Evolutionary conservation across 2,113 vertebrate species (phyloP).

Genomic region (Gasterosteus aculeatus): DNA sequence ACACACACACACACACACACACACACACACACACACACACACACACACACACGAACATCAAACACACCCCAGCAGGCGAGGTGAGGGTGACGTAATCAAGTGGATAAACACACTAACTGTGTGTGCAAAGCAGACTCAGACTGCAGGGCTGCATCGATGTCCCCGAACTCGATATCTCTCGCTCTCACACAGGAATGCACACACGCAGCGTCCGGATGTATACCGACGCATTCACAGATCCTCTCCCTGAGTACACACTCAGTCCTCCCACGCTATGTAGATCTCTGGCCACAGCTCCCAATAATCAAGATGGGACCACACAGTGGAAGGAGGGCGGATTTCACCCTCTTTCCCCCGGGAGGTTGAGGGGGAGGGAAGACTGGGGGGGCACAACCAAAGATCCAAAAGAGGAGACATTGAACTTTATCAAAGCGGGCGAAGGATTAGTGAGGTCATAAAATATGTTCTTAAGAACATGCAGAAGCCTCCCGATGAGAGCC

Average conservation of each 20-base stretch:
- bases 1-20: background rate
- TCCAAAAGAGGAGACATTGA: conserved; percentile 45
- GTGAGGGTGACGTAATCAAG: background rate
- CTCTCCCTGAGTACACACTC: conserved; percentile 4
- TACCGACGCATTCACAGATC: background rate
- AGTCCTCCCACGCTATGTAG: conserved; percentile 48
- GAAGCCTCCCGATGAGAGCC: background rate
- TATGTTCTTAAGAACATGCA: conserved; percentile 36
- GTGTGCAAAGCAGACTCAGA: conserved; percentile 16
- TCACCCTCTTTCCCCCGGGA: conserved; percentile 30
- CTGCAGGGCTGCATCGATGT: conserved; percentile 8
- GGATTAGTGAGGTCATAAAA: conserved; percentile 52
- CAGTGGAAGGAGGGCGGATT: conserved; percentile 40
- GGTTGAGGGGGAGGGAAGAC: too few species aligned
- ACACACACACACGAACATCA: conserved; percentile 6
- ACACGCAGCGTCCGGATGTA: conserved; percentile 3
- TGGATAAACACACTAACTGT: conserved; percentile 29
- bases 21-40: background rate
- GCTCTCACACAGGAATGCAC: background rate
- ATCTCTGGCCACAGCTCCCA: conserved; percentile 41
- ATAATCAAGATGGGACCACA: conserved; percentile 54
- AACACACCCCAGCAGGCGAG: conserved; percentile 9
- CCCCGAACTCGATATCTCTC: conserved; percentile 4
- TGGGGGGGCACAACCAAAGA: conserved; percentile 17
- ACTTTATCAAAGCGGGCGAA: conserved; percentile 40